Evolutionary conservation across 2,113 vertebrate genomes (phyloP).

Genomic region (Thalassarche chlororhynchos): DNA sequence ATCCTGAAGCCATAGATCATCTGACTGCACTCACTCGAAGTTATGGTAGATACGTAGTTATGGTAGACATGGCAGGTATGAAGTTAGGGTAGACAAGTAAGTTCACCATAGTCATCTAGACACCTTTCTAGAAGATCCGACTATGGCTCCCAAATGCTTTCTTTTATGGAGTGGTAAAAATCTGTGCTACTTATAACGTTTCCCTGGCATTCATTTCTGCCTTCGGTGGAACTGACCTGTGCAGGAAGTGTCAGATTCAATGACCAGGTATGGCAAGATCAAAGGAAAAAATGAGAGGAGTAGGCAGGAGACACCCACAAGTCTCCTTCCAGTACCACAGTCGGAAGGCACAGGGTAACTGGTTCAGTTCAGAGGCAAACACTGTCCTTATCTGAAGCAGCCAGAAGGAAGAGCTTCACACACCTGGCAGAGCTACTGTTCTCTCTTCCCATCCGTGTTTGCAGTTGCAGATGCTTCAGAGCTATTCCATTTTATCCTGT

Average conservation of each 20-base stretch:
- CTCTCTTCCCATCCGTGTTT: neutral
- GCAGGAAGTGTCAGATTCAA: neutral
- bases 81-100: neutral
- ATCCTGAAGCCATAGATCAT: neutral
- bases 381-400: neutral
- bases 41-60: neutral
- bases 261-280: neutral
- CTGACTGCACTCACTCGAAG: neutral
- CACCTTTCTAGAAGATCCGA: neutral
- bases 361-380: neutral
- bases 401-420: neutral
- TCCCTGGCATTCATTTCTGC: neutral
- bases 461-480: neutral
- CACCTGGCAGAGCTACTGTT: neutral
- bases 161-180: neutral
- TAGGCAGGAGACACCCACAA: neutral
- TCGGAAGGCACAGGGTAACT: neutral
- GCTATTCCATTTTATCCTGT: neutral
- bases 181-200: neutral
- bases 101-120: neutral
- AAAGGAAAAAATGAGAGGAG: neutral
- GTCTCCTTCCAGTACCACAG: neutral
- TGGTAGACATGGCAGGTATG: neutral
- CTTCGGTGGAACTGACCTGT: neutral
- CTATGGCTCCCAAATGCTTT: neutral